phyloP scores from a whole-genome alignment of 2,797 vertebrate genomes.

The Sandelia bainsii region DNA sequence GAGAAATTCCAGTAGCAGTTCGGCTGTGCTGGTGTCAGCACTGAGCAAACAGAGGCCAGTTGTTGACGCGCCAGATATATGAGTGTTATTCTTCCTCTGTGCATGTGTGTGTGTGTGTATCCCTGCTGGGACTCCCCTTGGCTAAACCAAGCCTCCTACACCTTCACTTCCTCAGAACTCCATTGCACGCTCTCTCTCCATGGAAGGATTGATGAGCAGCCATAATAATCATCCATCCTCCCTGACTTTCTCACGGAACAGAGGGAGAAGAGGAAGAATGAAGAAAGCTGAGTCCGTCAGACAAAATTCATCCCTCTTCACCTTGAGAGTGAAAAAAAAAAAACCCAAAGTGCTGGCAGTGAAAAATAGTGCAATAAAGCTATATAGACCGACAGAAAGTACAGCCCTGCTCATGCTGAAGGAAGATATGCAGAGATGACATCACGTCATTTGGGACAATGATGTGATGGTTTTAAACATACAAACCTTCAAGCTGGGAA shows the following conservation, averaged over 20 bases:
- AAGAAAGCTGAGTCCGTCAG: conserved; percentile 45
- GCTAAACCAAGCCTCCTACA: conserved; percentile 78
- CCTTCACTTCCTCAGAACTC: conserved; percentile 76
- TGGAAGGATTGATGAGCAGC: conserved; percentile 68
- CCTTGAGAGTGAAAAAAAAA: conserved; percentile 66
- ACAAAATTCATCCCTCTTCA: conserved; percentile 69
- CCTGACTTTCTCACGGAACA: conserved; percentile 70
- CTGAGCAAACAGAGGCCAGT: conserved; percentile 84
- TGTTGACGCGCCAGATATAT: conserved; percentile 86
- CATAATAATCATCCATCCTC: conserved; percentile 58
- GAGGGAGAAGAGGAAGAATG: conserved; percentile 55
- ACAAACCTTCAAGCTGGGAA: no score
- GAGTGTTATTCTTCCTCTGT: conserved; percentile 84
- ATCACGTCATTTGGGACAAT: conserved; percentile 12
- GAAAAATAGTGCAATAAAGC: conserved; percentile 66
- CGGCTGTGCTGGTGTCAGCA: conserved; percentile 72
- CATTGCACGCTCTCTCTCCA: conserved; percentile 47
- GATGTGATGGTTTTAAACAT: no score
- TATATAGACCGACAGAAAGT: conserved; percentile 34
- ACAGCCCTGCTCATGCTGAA: conserved; percentile 48
- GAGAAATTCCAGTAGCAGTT: conserved; percentile 73
- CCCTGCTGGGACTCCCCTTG: conserved; percentile 81
- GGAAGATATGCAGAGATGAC: conserved; percentile 48
- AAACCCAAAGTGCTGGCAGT: conserved; percentile 38
- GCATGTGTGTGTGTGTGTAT: conserved; percentile 57